These are phyloP conservation scores for Daboia siamensis DNA, from an alignment of 2,113 vertebrate genomes.

Conservation along the genomic window DNA sequence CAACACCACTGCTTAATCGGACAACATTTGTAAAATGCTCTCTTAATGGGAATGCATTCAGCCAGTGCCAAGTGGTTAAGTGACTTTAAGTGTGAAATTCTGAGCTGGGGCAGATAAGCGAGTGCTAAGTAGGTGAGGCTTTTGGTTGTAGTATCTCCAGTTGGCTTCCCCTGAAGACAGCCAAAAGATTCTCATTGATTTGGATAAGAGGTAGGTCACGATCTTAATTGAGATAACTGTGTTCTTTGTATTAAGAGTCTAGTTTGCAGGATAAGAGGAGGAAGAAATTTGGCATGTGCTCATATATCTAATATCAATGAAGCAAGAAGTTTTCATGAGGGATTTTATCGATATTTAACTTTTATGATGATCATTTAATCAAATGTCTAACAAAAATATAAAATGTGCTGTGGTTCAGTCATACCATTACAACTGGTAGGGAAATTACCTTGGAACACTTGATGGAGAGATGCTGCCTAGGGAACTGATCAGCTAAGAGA, in stretches of 20 bases:
- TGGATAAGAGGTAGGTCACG: slow-evolving; percentile 2
- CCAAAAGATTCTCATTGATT: slow-evolving; percentile 10
- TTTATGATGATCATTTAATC: background rate
- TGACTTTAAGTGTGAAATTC: slow-evolving; percentile 50
- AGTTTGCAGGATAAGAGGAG: background rate
- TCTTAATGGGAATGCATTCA: slow-evolving; percentile 54
- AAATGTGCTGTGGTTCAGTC: background rate
- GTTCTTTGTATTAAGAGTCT: background rate
- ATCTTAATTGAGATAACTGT: background rate
- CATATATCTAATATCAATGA: slow-evolving; percentile 3
- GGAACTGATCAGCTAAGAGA: background rate
- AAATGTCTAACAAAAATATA: background rate
- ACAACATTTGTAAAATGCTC: slow-evolving; percentile 59
- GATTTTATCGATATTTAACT: background rate
- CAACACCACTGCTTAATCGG: slow-evolving; percentile 57
- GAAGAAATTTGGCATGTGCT: background rate
- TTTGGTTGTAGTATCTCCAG: slow-evolving; percentile 30
- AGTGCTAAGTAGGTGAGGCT: slow-evolving; percentile 21
- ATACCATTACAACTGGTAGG: background rate
- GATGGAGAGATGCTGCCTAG: background rate
- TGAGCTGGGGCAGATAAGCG: slow-evolving; percentile 23
- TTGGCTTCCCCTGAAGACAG: background rate
- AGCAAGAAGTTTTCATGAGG: background rate
- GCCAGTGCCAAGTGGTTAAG: slow-evolving; percentile 58
- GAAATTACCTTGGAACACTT: background rate